Conservation (phyloP, 1,140 invertebrate genomes). For the Drosophila serrata region DNA sequence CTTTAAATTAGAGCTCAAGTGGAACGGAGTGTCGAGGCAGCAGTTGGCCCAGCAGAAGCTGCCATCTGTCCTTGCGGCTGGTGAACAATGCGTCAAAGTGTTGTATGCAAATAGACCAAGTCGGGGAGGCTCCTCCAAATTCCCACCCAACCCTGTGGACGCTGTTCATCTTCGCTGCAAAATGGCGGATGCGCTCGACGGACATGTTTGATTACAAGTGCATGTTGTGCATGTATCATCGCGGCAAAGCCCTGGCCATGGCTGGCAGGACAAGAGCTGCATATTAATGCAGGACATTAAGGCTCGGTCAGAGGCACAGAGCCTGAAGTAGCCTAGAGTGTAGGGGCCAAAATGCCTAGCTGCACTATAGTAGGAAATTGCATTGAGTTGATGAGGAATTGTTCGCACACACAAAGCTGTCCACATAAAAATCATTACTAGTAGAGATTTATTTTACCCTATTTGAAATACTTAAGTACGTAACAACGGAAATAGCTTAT, state of each 20-base stretch:
- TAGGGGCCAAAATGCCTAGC: background rate
- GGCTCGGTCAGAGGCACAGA: background rate
- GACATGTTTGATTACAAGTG: constrained; percentile 24
- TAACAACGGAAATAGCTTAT: no score
- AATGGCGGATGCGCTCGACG: constrained; percentile 13
- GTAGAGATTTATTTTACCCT: background rate
- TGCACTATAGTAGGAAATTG: background rate
- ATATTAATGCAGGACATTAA: constrained; percentile 17
- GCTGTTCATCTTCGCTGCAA: constrained; percentile 11
- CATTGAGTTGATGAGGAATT: background rate
- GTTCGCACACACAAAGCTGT: background rate
- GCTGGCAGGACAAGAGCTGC: constrained; percentile 15
- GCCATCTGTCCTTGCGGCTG: constrained; percentile 7
- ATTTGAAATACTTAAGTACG: no score
- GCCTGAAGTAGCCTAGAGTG: background rate
- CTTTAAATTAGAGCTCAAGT: constrained; percentile 20
- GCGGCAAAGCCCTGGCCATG: constrained; percentile 11
- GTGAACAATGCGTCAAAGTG: constrained; percentile 18
- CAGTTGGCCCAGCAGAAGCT: constrained; percentile 5
- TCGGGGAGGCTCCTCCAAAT: background rate
- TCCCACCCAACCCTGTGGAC: background rate
- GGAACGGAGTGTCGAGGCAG: background rate
- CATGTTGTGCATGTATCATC: constrained; percentile 24
- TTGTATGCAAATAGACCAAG: constrained; percentile 13
- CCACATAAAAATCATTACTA: background rate